Evolutionary conservation across 1,140 invertebrate genomes (phyloP), one percentile per base, ranked within the genome.

Genomic region (Lepidurus packardi): DNA sequence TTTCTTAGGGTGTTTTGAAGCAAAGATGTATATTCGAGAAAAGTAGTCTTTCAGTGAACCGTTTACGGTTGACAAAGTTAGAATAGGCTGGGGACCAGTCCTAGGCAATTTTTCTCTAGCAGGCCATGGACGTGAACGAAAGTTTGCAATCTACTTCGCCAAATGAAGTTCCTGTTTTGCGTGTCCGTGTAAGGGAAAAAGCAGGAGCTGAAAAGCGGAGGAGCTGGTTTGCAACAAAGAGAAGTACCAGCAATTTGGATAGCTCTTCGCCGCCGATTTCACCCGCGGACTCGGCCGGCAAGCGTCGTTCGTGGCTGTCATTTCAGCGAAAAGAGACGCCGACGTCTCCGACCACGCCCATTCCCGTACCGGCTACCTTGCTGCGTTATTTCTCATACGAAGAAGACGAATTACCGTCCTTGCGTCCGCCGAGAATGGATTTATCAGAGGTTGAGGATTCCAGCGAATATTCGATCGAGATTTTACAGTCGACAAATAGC

Each of bases 51-150:
- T 65, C 21, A 21, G 21, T 21, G 21, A 65, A 65, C 53, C 53
- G 53, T 65, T 21, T n/a, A 65, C 53, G 53, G 53, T 65, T 65
- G n/a, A 65, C 34, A 34, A 34, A 34, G 34, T 34, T 34, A 34
- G 34, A 34, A 34, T 34, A 34, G 34, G 34, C 34, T 34, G 34
- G 34, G 34, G 34, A 34, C 3, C 34, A 34, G 34, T 34, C 34
- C 34, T 34, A 34, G 34, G 34, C 34, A 34, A 34, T 34, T 34
- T 34, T 34, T 4, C 34, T 34, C 3, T 21, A 65, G 16, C 21
- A 65, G 53, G 53, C 53, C 53, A 65, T 65, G 53, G 53, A 65
- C 53, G 53, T 65, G n/a, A 65, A 65, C 21, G 53, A 65, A 65
- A 65, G 53, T 16, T 65, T 21, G 53, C 6, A 7, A 65, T 7